A percentile compares a stretch with the other conserved stretches of the same genome.
phyloP scores from a whole-genome alignment of 2,797 vertebrate genomes.

The Sebastes iracundus region DNA sequence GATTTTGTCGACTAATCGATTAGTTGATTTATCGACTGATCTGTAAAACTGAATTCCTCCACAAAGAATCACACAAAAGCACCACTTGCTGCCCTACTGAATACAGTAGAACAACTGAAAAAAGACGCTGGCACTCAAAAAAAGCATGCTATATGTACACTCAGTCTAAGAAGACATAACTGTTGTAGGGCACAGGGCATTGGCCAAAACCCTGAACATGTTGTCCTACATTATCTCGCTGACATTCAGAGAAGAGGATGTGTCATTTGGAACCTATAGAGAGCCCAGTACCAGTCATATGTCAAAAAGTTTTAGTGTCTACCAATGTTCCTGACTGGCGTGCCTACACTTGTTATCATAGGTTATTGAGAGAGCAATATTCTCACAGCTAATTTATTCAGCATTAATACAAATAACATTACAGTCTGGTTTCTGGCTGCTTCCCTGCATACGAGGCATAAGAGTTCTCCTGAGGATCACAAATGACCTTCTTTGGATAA shows the following conservation, averaged over 20 bases:
- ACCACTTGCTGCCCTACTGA: too few relatives aligned
- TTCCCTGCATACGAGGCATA: neutral
- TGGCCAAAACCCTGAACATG: neutral
- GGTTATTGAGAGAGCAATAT: neutral
- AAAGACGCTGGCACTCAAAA: neutral
- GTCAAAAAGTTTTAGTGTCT: neutral
- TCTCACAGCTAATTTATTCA: constrained; percentile 23
- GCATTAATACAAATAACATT: neutral
- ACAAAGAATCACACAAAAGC: too few relatives aligned
- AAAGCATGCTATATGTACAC: neutral
- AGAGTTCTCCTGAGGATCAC: neutral
- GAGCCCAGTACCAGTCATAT: neutral
- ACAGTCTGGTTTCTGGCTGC: neutral
- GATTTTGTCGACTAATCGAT: too few relatives aligned
- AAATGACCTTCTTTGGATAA: constrained; percentile 1
- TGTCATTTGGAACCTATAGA: neutral
- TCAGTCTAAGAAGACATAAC: too few relatives aligned
- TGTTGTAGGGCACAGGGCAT: too few relatives aligned
- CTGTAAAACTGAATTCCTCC: too few relatives aligned
- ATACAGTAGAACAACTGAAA: too few relatives aligned
- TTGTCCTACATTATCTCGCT: neutral
- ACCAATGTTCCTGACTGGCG: neutral
- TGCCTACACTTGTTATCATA: neutral
- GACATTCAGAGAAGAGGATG: neutral
- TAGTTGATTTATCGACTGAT: too few relatives aligned